Base-by-base conservation (phyloP, 1,140 invertebrate species). In the Drosophila tani region DNA sequence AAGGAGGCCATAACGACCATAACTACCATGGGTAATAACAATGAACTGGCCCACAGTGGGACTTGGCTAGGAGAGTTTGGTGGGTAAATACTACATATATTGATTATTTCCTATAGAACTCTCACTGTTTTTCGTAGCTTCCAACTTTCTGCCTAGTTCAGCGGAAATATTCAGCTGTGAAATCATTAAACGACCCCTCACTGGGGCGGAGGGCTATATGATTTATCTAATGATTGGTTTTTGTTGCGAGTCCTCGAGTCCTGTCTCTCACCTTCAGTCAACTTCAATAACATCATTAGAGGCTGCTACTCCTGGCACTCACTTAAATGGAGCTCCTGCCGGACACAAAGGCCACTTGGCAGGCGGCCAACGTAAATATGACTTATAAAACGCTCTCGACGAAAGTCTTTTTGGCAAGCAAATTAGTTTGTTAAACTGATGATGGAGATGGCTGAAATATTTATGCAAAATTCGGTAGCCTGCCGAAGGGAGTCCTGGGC, bases 351-450 rank as follows among this genome's bases (percentile, higher is more conserved):
- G 53, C 27, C 55, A 73, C 38, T 60, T 60, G 70, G 67, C 67
- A 60, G 70, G 38, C 67, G 53, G 53, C 70, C 67, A 73, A 58
- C 53, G 29, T 73, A 73, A 73, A 73, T 73, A 73, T 73, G 70
- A 60, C 70, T 73, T 60, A 73, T 73, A 71, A 73, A 73, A 73
- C 50, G 53, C 46, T 73, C 53, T 50, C 53, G 29, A 43, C 11
- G 40, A 57, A 66, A 29, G 53, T 51, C 68, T 51, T 74, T 73
- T 73, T 74, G 70, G 70, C 70, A 74, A 73, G 70, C 55, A 73
- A 74, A 74, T 60, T 74, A 73, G 67, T 74, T 74, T 73, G 70
- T 50, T 73, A 73, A 60, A 74, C 45, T 74, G 70, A 73, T 73
- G 70, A 73, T 51, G 69, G 46, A 71, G 69, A 24, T 27, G 38